Conservation (phyloP, 1,140 invertebrate genomes). For the Drosophila punjabiensis region DNA sequence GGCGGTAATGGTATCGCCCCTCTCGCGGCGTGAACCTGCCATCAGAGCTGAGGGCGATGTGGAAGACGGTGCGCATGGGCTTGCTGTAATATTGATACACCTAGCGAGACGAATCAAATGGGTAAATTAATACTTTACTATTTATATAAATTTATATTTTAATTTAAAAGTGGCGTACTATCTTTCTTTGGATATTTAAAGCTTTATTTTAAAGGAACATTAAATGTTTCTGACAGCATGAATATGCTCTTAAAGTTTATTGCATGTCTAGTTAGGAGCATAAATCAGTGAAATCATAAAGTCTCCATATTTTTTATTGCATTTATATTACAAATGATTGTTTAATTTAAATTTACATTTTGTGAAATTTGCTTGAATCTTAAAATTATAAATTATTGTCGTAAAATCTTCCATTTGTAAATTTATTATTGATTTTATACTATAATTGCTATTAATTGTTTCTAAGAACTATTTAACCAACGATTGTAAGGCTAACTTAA, state of each 20-base stretch:
- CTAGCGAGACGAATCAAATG: slow-evolving; percentile 30
- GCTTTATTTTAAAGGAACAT: not conserved
- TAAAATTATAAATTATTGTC: not conserved
- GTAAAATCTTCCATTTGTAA: not conserved
- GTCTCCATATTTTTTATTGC: not conserved
- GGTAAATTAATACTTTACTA: not conserved
- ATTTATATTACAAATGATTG: not conserved
- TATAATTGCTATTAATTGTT: not conserved
- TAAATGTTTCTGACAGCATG: not conserved
- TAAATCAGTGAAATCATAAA: not conserved
- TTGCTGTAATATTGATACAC: slow-evolving; percentile 81
- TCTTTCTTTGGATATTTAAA: not conserved
- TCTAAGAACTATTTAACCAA: no score
- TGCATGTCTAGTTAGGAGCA: not conserved
- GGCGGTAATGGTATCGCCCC: slow-evolving; percentile 74
- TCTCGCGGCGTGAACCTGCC: slow-evolving; percentile 74
- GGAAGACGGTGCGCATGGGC: slow-evolving; percentile 74
- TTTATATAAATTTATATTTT: not conserved
- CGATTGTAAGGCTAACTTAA: no score
- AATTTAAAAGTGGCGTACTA: not conserved
- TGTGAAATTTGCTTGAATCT: not conserved
- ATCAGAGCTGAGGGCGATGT: slow-evolving; percentile 80
- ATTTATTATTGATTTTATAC: not conserved
- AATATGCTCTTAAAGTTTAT: not conserved
- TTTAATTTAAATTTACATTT: not conserved